Conservation (phyloP, 2,113 vertebrate species). For the Danionella cerebrum region DNA sequence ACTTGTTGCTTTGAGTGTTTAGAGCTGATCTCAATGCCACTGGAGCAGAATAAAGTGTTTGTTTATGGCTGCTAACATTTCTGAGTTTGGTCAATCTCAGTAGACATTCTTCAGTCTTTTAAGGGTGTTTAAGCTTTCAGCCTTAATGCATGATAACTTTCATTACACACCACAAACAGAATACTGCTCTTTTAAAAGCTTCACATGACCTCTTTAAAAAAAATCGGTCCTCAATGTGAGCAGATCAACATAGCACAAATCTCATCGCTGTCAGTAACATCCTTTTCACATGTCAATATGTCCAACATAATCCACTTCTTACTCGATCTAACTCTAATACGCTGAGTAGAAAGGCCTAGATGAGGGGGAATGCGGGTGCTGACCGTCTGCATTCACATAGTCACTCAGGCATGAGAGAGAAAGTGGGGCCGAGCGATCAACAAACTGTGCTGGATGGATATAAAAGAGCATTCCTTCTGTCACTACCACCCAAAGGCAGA, state of each 20-base stretch:
- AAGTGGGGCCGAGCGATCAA: background rate
- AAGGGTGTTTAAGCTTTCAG: no score
- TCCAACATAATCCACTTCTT: background rate
- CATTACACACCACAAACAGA: no score
- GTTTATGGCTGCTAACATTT: no score
- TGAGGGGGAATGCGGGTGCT: background rate
- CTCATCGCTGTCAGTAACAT: background rate
- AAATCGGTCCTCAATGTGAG: background rate
- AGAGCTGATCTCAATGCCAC: no score
- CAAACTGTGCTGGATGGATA: background rate
- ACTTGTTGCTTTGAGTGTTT: no score
- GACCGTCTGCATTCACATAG: slow-evolving; percentile 7
- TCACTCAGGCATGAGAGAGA: slow-evolving; percentile 5
- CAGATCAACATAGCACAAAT: background rate
- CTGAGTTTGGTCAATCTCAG: no score
- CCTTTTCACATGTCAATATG: background rate
- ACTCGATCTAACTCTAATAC: background rate
- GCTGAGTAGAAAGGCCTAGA: background rate
- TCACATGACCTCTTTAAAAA: background rate
- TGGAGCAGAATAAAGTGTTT: no score
- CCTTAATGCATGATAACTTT: no score
- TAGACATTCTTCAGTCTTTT: no score
- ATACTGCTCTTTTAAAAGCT: background rate
- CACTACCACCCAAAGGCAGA: background rate
- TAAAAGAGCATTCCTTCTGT: slow-evolving; percentile 3